These are phyloP conservation scores for Embiotoca jacksoni DNA, from an alignment of 2,113 vertebrate species.

Conservation along the genomic window DNA sequence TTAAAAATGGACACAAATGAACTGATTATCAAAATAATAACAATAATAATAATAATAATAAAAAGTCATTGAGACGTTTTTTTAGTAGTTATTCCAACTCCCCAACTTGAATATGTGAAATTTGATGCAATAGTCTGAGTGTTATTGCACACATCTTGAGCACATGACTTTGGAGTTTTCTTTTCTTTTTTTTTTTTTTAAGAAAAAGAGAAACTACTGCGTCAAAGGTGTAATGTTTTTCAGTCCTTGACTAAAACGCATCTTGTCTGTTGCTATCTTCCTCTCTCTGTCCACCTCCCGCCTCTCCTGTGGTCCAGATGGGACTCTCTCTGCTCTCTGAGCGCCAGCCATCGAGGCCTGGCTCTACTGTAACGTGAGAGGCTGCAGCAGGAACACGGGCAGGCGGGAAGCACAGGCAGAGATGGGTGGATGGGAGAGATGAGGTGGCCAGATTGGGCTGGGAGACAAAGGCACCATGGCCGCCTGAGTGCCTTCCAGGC, in stretches of 20 bases:
- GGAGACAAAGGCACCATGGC: conserved; percentile 71
- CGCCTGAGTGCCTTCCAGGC: conserved; percentile 65
- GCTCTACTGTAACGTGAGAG: conserved; percentile 65
- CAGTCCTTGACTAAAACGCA: conserved; percentile 32
- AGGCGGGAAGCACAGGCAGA: conserved; percentile 50
- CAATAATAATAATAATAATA: too few species aligned
- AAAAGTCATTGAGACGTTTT: too few species aligned
- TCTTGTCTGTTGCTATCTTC: conserved; percentile 32
- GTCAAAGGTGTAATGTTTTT: conserved; percentile 16
- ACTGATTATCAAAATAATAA: too few species aligned
- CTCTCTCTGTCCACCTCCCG: conserved; percentile 42
- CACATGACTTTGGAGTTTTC: neutral
- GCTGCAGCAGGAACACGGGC: conserved; percentile 51
- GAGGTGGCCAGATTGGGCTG: conserved; percentile 75
- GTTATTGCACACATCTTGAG: too few species aligned
- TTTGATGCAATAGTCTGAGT: too few species aligned
- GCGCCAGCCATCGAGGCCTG: conserved; percentile 54
- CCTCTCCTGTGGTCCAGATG: conserved; percentile 59
- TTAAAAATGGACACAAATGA: too few species aligned
- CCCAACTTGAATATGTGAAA: too few species aligned
- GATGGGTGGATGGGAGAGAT: conserved; percentile 51
- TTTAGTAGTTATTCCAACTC: too few species aligned
- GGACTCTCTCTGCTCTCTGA: conserved; percentile 64
- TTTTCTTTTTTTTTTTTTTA: neutral
- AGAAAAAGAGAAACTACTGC: neutral